These are phyloP conservation scores for Pristionchus maxplancki DNA, from an alignment of 2,888 invertebrate genomes.

Conservation along the genomic window DNA sequence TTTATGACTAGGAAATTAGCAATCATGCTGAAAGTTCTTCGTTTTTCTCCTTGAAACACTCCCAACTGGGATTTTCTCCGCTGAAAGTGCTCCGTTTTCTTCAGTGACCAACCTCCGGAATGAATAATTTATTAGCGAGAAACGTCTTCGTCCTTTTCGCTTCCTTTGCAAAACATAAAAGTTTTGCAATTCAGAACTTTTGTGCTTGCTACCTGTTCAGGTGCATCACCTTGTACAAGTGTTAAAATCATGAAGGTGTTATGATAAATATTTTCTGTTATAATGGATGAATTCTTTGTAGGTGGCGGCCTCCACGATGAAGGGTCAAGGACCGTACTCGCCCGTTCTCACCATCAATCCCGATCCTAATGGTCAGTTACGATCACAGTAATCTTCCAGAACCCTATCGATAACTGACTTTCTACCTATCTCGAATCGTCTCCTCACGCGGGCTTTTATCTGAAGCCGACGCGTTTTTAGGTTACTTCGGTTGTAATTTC, in stretches of 20 bases:
- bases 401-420: constrained; percentile 2
- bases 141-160: background rate
- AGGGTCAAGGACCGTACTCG: constrained; percentile 92
- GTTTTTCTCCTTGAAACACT: background rate
- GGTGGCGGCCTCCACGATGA: constrained; percentile 95
- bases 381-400: background rate
- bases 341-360: constrained; percentile 71
- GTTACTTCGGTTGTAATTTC: constrained; percentile 24
- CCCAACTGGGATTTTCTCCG: background rate
- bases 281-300: constrained; percentile 85
- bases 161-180: background rate
- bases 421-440: constrained; percentile 22
- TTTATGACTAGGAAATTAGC: background rate
- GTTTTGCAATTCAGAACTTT: background rate
- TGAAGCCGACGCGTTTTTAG: background rate
- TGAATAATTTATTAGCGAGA: background rate
- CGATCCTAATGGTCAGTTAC: constrained; percentile 65
- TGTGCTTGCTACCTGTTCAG: no score
- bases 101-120: background rate
- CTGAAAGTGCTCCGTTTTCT: background rate
- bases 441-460: background rate
- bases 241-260: no score
- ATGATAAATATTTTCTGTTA: no score
- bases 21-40: background rate
- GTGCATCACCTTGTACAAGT: no score